phyloP scores from a whole-genome alignment of 2,888 invertebrate species.

The Nemotelus nigrinus region DNA sequence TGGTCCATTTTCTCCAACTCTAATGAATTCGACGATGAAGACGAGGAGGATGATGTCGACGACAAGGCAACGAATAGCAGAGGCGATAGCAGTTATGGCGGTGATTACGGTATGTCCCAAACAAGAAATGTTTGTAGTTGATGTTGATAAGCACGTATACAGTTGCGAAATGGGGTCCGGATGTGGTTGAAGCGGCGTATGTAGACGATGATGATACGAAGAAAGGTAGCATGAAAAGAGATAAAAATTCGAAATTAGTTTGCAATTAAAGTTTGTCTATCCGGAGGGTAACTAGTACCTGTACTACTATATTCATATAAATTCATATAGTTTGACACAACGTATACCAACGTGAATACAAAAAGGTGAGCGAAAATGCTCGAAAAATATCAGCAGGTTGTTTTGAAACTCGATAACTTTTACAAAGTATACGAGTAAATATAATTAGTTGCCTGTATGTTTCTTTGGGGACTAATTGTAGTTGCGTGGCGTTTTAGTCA shows the following conservation, averaged over 20 bases:
- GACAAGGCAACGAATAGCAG: neutral
- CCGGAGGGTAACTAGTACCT: no score
- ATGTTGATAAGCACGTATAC: neutral
- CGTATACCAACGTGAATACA: no score
- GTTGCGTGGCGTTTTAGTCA: no score
- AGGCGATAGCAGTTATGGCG: neutral
- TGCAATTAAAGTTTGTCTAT: slow-evolving; percentile 35
- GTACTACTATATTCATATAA: no score
- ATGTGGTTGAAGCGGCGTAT: neutral
- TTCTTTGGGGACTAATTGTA: no score
- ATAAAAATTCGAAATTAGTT: slow-evolving; percentile 36
- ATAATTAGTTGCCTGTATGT: no score
- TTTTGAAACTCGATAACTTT: no score
- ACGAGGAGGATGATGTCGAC: slow-evolving; percentile 3
- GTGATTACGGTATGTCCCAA: neutral
- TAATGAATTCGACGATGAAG: slow-evolving; percentile 57
- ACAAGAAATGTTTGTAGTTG: neutral
- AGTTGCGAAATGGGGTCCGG: neutral
- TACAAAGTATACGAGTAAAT: no score
- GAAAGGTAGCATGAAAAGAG: slow-evolving; percentile 18
- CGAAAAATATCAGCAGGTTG: no score
- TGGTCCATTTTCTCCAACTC: slow-evolving; percentile 75
- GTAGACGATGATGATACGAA: neutral
- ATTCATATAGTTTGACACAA: no score
- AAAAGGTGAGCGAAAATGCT: no score